Conservation (phyloP, 1,140 invertebrate species). For the Paracyclopina nana region DNA sequence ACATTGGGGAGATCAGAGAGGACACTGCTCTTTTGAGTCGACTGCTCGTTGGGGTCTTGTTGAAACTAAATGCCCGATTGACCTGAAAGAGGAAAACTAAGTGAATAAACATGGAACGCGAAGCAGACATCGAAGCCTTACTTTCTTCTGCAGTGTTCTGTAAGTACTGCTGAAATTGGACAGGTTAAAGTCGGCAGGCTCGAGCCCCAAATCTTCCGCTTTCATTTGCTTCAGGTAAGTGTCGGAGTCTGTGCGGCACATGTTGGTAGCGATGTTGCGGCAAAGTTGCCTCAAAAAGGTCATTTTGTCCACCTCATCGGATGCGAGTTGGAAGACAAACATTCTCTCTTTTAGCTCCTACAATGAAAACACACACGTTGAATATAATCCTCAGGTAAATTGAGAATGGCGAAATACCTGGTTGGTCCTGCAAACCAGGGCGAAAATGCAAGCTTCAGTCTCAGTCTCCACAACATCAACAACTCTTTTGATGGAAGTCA, state of each 20-base stretch:
- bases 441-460: conserved; percentile 29
- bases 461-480: conserved; percentile 69
- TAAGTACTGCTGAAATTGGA: conserved; percentile 32
- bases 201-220: conserved; percentile 56
- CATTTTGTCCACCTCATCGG: conserved; percentile 55
- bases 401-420: not conserved
- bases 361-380: conserved; percentile 25
- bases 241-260: conserved; percentile 35
- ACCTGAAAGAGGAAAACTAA: conserved; percentile 56
- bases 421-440: conserved; percentile 19
- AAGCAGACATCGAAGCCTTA: conserved; percentile 1
- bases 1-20: conserved; percentile 65
- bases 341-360: conserved; percentile 67
- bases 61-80: conserved; percentile 75
- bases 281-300: conserved; percentile 58
- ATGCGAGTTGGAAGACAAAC: conserved; percentile 60
- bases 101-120: conserved; percentile 6
- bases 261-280: conserved; percentile 43
- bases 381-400: not conserved
- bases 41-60: conserved; percentile 71
- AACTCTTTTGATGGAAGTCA: conserved; percentile 68
- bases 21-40: conserved; percentile 74
- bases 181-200: conserved; percentile 56
- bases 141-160: conserved; percentile 4
- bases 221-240: conserved; percentile 50